Evolutionary conservation across 2,797 vertebrate species (phyloP), one percentile per base, ranked within the genome.

Genomic region (Acrossocheilus fasciatus): DNA sequence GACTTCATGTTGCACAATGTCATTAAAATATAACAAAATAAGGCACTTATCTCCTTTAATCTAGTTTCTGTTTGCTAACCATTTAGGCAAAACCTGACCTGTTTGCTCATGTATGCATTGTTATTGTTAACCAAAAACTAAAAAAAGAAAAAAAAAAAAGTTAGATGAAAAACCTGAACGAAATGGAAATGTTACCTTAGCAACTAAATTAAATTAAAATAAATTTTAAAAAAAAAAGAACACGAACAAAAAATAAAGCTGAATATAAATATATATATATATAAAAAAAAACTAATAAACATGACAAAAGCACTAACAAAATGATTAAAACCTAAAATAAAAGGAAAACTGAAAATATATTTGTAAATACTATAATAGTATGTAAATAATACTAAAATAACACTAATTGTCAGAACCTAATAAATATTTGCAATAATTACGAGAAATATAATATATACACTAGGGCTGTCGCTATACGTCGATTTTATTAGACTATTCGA

Each of bases 1-100:
- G 54, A 80, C 57, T 68, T 18, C 70, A 34, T 50, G 70, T 23
- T 83, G 70, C 70, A 68, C 72, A 86, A 41, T n/a, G 26, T 69
- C 26, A 30, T 30, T 59, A 34, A n/a, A 81, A 50, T 11, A 23
- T 11, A 23, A 57, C 20, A 70, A 62, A 50, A 52, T 10, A 39
- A 57, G 18, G 15, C 23, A 30, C 9, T 89, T 74, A 80, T 84
- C 41, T 70, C 30, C 4, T 62, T 80, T 73, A 59, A 57, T 69
- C 43, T 68, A 81, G 62, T 47, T n/a, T 34, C 57, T 81, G 20
- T 54, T 54, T 39, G 23, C 23, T 45, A 74, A 68, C 6, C n/a
- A 45, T 11, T 43, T 64, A 64, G 62, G 26, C 62, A 26, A 64
- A 64, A 64, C 59, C n/a, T 64, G 62, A 64, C 62, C 26, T 66